A percentile compares a stretch with the other conserved stretches of the same genome.
phyloP scores from a whole-genome alignment of 2,113 vertebrate genomes.

The Morone saxatilis region DNA sequence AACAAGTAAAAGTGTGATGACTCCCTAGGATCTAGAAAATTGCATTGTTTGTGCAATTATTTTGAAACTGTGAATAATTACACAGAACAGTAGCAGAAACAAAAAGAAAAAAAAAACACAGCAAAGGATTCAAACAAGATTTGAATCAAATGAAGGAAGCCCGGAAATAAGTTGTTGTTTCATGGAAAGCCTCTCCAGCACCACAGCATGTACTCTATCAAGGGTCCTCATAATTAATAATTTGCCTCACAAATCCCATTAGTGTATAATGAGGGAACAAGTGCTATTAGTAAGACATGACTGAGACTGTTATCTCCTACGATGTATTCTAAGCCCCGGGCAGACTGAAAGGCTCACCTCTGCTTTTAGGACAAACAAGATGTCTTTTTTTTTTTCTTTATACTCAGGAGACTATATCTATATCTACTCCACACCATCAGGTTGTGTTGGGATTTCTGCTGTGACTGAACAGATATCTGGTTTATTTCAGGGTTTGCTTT shows the following conservation, averaged over 20 bases:
- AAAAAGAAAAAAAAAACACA: conserved; percentile 2
- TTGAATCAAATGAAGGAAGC: too few relatives aligned
- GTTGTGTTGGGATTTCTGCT: neutral
- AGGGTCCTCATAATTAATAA: conserved; percentile 60
- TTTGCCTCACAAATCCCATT: conserved; percentile 71
- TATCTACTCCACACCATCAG: neutral
- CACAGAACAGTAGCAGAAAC: neutral
- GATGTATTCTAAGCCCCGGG: conserved; percentile 8
- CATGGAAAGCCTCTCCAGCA: conserved; percentile 24
- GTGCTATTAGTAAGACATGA: conserved; percentile 53
- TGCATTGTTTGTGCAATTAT: conserved; percentile 19
- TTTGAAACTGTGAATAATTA: conserved; percentile 18
- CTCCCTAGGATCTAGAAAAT: neutral
- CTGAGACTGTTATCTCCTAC: conserved; percentile 36
- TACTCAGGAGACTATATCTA: neutral
- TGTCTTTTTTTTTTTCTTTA: neutral
- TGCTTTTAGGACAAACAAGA: conserved; percentile 30
- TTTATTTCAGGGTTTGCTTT: conserved; percentile 8
- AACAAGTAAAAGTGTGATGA: neutral
- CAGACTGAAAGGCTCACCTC: conserved; percentile 16
- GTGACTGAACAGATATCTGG: conserved; percentile 1
- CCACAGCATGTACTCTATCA: conserved; percentile 32
- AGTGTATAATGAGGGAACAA: conserved; percentile 66
- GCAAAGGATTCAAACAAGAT: neutral
- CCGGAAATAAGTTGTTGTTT: conserved; percentile 13